Percentiles rank a stretch among this genome's conserved stretches.
These are phyloP conservation scores for Phortica variegata DNA, from an alignment of 1,140 invertebrate genomes.

Conservation along the genomic window DNA sequence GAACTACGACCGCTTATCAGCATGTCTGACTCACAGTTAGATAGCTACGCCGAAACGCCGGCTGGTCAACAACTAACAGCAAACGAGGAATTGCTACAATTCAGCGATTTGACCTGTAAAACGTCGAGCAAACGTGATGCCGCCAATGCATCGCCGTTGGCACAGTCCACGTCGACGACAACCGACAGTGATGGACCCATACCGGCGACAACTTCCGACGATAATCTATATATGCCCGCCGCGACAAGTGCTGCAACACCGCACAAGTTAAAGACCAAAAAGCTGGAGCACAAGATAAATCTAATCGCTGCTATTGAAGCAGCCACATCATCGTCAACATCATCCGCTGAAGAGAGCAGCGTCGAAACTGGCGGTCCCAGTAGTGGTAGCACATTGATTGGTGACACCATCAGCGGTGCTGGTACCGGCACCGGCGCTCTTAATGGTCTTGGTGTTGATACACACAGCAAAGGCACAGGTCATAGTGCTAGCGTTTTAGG, in stretches of 20 bases:
- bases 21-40: slow-evolving; percentile 41
- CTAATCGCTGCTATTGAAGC: slow-evolving; percentile 51
- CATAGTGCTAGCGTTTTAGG: too few relatives aligned
- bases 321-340: slow-evolving; percentile 48
- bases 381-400: neutral
- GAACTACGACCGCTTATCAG: slow-evolving; percentile 27
- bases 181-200: slow-evolving; percentile 46
- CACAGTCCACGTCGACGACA: slow-evolving; percentile 24
- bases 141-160: neutral
- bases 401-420: neutral
- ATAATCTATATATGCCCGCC: slow-evolving; percentile 25
- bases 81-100: slow-evolving; percentile 38
- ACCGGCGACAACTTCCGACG: slow-evolving; percentile 50
- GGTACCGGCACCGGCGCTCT: slow-evolving; percentile 1
- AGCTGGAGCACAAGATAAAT: slow-evolving; percentile 52
- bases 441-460: neutral
- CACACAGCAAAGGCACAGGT: neutral
- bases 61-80: too few relatives aligned
- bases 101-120: too few relatives aligned
- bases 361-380: slow-evolving; percentile 24
- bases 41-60: slow-evolving; percentile 5
- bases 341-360: slow-evolving; percentile 47
- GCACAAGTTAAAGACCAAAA: slow-evolving; percentile 49
- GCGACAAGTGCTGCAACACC: slow-evolving; percentile 1
- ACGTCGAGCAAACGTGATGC: slow-evolving; percentile 6